Conservation (phyloP, 2,797 vertebrate species). For the Gallinago stenura region DNA sequence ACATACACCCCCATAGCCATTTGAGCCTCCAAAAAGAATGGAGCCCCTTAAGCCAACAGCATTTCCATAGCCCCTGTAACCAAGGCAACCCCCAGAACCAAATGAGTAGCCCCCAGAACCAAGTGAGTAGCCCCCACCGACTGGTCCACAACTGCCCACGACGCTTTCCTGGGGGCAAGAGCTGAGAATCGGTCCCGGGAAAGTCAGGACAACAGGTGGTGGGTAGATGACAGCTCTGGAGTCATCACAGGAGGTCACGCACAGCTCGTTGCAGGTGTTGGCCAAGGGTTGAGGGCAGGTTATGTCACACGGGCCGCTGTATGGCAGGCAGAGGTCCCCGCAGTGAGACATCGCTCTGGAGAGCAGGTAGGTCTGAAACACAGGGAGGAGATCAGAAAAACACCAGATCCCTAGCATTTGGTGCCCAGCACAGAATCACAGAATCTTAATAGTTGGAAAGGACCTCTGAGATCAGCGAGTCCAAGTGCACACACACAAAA, state of each 20-base stretch:
- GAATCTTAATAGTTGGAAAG: too few relatives aligned
- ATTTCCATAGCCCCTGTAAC: neutral
- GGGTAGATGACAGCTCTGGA: neutral
- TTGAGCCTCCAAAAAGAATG: neutral
- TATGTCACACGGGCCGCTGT: accelerated
- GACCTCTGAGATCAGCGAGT: too few relatives aligned
- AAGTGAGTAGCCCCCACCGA: accelerated
- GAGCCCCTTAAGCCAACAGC: neutral
- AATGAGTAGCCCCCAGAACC: neutral
- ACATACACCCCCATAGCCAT: neutral
- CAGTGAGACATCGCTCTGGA: neutral
- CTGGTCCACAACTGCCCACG: neutral
- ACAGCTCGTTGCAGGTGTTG: neutral
- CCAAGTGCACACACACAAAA: too few relatives aligned
- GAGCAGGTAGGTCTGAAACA: neutral
- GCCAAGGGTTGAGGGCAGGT: neutral
- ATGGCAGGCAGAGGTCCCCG: neutral
- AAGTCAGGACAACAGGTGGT: neutral
- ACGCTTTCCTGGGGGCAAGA: neutral
- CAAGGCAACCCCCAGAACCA: neutral
- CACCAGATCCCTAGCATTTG: accelerated
- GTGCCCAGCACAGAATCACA: too few relatives aligned
- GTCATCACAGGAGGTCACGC: neutral
- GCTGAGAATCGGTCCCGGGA: neutral
- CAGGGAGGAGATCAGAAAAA: neutral